Conservation (phyloP, 1,140 invertebrate species). For the Pseudobourletiella spinata region DNA sequence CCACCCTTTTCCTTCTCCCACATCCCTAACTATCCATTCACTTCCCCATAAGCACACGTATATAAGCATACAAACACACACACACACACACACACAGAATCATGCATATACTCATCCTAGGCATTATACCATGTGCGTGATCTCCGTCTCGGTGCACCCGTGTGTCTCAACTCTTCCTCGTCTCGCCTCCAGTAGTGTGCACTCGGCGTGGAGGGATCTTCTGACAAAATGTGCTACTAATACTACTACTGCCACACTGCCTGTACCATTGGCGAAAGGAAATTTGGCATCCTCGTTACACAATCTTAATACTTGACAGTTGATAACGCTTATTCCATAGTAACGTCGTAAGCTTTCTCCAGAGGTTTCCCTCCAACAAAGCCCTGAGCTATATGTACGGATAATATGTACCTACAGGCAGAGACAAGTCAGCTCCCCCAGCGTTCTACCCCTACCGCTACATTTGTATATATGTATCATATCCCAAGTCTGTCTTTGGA, state of each 20-base stretch:
- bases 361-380: background rate
- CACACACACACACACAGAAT: too few relatives aligned
- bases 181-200: background rate
- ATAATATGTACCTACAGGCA: background rate
- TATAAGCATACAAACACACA: too few relatives aligned
- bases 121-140: background rate
- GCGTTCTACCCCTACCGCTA: too few relatives aligned
- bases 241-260: too few relatives aligned
- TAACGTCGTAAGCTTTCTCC: background rate
- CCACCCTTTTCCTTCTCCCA: background rate
- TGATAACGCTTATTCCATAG: background rate
- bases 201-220: background rate
- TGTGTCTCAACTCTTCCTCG: background rate
- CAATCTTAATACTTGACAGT: background rate
- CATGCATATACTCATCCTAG: too few relatives aligned
- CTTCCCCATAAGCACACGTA: background rate
- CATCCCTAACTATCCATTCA: background rate
- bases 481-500: too few relatives aligned
- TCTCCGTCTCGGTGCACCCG: background rate
- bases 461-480: background rate
- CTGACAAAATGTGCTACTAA: too few relatives aligned
- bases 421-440: too few relatives aligned
- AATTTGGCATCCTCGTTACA: background rate
- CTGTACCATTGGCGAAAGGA: too few relatives aligned
- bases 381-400: background rate